These are phyloP conservation scores for Prunella fulvescens DNA, from an alignment of 2,113 vertebrate species.

Conservation along the genomic window DNA sequence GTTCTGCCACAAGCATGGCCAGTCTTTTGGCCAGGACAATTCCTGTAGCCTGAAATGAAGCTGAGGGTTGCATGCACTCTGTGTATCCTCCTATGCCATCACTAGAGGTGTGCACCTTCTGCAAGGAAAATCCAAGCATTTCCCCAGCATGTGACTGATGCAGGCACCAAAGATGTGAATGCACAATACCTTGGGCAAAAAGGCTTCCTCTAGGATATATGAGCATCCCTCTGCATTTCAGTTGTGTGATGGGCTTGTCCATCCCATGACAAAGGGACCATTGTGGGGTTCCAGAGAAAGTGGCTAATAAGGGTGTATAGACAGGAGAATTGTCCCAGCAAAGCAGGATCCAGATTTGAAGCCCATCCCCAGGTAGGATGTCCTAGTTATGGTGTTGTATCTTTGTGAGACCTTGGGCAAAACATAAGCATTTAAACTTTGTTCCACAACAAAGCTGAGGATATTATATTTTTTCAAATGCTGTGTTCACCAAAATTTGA, in stretches of 20 bases:
- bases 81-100: not conserved
- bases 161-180: accelerated
- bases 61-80: not conserved
- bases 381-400: not conserved
- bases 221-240: not conserved
- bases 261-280: not conserved
- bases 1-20: not conserved
- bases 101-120: not conserved
- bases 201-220: not conserved
- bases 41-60: not conserved
- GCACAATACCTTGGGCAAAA: not conserved
- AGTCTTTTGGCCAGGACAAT: not conserved
- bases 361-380: not conserved
- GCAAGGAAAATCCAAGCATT: not conserved
- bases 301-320: not conserved
- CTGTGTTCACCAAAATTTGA: not conserved
- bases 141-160: accelerated
- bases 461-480: not conserved
- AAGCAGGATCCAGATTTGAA: not conserved
- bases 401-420: not conserved
- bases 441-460: not conserved
- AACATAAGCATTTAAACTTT: not conserved
- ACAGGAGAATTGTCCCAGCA: not conserved
- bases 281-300: not conserved
- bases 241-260: not conserved